Conservation (phyloP, 2,888 invertebrate species). For the Willowsia nigromaculata region DNA sequence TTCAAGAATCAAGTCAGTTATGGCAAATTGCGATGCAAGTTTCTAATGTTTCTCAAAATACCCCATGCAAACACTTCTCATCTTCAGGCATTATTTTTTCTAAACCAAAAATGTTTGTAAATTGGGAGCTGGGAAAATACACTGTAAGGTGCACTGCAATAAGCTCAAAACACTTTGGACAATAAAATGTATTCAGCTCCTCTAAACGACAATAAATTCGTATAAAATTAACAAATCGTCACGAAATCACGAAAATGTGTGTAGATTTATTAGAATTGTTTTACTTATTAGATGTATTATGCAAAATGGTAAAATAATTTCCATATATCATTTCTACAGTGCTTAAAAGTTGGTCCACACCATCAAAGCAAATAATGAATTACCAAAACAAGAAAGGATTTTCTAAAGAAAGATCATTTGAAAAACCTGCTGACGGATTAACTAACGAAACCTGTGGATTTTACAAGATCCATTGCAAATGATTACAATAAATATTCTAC, state of each 20-base stretch:
- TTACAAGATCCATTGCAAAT: conserved; percentile 54
- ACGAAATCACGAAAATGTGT: background rate
- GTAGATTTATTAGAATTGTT: conserved; percentile 11
- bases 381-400: background rate
- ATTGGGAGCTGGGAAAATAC: too few species aligned
- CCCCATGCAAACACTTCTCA: too few species aligned
- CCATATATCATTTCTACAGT: background rate
- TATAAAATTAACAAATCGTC: conserved; percentile 33
- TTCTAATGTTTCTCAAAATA: too few species aligned
- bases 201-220: conserved; percentile 7
- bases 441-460: conserved; percentile 46
- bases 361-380: background rate
- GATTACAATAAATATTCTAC: conserved; percentile 29
- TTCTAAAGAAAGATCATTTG: background rate
- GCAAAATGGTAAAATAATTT: background rate
- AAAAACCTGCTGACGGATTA: conserved; percentile 44
- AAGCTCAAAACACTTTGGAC: too few species aligned
- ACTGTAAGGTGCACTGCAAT: too few species aligned
- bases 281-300: background rate
- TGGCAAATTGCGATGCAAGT: too few species aligned
- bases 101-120: too few species aligned
- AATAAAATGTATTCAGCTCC: too few species aligned
- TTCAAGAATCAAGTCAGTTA: too few species aligned
- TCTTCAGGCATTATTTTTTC: too few species aligned
- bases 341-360: background rate